These are phyloP conservation scores for Platycheirus albimanus DNA, from an alignment of 2,888 invertebrate species.

Conservation along the genomic window DNA sequence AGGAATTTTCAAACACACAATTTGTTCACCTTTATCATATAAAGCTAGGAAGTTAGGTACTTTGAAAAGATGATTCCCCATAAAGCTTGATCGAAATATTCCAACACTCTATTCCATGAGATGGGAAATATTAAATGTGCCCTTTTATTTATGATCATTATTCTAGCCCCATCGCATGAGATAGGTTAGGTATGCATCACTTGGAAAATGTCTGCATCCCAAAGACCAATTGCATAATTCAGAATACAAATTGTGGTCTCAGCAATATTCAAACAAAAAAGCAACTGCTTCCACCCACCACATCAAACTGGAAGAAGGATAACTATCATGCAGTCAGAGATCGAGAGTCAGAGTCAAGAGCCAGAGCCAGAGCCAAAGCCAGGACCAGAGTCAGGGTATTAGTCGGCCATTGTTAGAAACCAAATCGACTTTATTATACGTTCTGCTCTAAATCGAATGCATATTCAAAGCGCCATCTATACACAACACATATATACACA, in stretches of 20 bases:
- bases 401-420: constrained; percentile 24
- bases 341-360: neutral
- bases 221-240: constrained; percentile 61
- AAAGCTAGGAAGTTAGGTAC: no score
- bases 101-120: neutral
- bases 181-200: constrained; percentile 53
- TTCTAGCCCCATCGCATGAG: constrained; percentile 21
- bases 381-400: neutral
- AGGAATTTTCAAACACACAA: no score
- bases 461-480: constrained; percentile 7
- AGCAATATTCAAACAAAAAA: constrained; percentile 40
- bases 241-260: constrained; percentile 58
- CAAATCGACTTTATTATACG: constrained; percentile 49
- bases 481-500: no score
- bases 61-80: no score
- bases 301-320: neutral
- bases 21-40: no score
- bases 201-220: constrained; percentile 13
- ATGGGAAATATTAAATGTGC: constrained; percentile 37
- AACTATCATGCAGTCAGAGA: constrained; percentile 14
- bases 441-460: constrained; percentile 55
- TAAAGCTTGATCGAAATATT: neutral
- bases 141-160: constrained; percentile 38
- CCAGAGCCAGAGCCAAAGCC: no score
- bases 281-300: constrained; percentile 40